These are phyloP conservation scores for Urocyon cinereoargenteus DNA, from an alignment of 2,797 vertebrate species.

Conservation along the genomic window DNA sequence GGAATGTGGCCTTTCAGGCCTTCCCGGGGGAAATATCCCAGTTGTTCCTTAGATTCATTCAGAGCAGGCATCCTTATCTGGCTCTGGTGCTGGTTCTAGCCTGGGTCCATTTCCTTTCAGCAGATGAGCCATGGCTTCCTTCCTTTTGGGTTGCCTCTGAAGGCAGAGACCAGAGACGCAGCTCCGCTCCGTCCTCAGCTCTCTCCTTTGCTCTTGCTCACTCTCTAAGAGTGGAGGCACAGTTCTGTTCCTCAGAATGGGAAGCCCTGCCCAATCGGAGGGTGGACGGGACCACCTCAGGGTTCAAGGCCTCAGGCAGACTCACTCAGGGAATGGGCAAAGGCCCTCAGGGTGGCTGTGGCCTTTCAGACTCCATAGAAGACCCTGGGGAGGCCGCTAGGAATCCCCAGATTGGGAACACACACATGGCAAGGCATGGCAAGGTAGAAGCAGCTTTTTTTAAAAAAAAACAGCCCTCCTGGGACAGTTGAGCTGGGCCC, in stretches of 20 bases:
- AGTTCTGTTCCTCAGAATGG: neutral
- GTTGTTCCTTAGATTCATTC: neutral
- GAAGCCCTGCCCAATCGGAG: neutral
- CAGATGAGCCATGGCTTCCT: neutral
- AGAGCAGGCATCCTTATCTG: neutral
- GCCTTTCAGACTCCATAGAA: neutral
- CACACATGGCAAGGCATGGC: neutral
- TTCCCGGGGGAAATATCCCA: neutral
- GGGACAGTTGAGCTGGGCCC: neutral
- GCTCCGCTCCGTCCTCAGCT: neutral
- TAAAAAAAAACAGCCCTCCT: slow-evolving; percentile 19
- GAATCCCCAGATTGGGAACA: slow-evolving; percentile 15
- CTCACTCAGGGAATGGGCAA: neutral
- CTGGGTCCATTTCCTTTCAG: neutral
- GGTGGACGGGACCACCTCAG: neutral
- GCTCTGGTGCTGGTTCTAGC: neutral
- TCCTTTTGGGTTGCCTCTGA: neutral
- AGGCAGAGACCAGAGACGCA: too few relatives aligned
- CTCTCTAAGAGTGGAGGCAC: neutral
- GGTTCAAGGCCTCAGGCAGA: neutral
- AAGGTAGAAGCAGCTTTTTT: neutral
- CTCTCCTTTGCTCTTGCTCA: neutral
- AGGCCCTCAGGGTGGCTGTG: neutral
- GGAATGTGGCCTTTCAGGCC: neutral
- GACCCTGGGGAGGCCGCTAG: neutral